Evolutionary conservation across 2,797 vertebrate species (phyloP).

Genomic region (Coregonus ussuriensis): DNA sequence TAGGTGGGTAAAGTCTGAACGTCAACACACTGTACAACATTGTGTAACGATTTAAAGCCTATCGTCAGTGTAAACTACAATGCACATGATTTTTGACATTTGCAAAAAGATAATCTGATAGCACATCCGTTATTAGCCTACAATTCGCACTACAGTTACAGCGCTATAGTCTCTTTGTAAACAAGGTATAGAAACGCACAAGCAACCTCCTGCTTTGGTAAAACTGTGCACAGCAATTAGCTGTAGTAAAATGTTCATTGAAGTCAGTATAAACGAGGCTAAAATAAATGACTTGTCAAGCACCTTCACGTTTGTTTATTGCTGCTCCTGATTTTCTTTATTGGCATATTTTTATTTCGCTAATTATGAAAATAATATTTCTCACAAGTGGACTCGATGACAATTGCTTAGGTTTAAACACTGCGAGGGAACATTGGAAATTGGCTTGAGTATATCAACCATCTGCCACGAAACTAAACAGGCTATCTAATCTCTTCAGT

Average conservation of each 20-base stretch:
- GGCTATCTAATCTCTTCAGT: conserved; percentile 88
- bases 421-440: conserved; percentile 83
- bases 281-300: conserved; percentile 82
- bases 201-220: conserved; percentile 41
- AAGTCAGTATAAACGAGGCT: conserved; percentile 82
- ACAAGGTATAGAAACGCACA: conserved; percentile 18
- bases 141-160: conserved; percentile 41
- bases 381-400: conserved; percentile 73
- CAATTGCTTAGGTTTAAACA: conserved; percentile 80
- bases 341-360: conserved; percentile 79
- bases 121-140: conserved; percentile 18
- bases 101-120: conserved; percentile 14
- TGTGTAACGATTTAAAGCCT: too few species aligned
- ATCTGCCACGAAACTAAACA: conserved; percentile 90
- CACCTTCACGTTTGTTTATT: conserved; percentile 73
- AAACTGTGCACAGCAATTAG: conserved; percentile 80
- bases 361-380: conserved; percentile 82
- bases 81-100: conserved; percentile 29
- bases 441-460: conserved; percentile 85
- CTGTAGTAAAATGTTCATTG: conserved; percentile 82
- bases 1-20: too few species aligned
- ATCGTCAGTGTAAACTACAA: not conserved
- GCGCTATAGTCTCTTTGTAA: conserved; percentile 50
- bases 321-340: conserved; percentile 69
- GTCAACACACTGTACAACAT: too few species aligned